These are phyloP conservation scores for Oenanthe oenanthe DNA, from an alignment of 2,113 vertebrate species.

Conservation along the genomic window DNA sequence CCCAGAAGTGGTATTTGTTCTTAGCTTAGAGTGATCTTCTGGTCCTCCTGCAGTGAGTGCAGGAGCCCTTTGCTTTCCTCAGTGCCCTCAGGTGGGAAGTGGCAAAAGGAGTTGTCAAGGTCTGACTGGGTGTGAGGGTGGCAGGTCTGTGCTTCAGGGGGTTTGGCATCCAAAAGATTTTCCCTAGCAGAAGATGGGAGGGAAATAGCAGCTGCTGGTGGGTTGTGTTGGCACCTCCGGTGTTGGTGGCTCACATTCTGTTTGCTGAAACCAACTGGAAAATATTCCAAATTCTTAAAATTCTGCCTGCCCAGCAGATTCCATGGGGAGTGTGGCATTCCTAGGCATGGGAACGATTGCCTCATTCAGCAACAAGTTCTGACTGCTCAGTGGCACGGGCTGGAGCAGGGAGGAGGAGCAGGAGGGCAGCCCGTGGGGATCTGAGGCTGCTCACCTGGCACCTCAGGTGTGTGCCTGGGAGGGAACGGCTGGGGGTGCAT, in stretches of 20 bases:
- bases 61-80: background rate
- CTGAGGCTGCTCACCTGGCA: background rate
- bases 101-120: background rate
- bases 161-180: background rate
- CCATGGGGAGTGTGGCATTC: background rate
- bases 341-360: background rate
- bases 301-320: constrained; percentile 39
- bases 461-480: background rate
- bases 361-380: constrained; percentile 33
- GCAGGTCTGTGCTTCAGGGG: background rate
- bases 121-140: background rate
- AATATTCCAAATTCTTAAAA: constrained; percentile 27
- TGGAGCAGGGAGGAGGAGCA: background rate
- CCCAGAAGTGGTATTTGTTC: background rate
- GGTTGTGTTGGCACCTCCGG: background rate
- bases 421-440: background rate
- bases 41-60: background rate
- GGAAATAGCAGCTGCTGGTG: background rate
- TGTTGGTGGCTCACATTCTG: background rate
- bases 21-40: background rate
- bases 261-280: constrained; percentile 9
- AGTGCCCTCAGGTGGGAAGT: background rate
- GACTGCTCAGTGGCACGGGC: background rate
- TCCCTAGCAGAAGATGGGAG: background rate
- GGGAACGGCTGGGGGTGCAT: background rate